These are phyloP conservation scores for Catocala nupta DNA, from an alignment of 2,888 invertebrate species.

Conservation along the genomic window DNA sequence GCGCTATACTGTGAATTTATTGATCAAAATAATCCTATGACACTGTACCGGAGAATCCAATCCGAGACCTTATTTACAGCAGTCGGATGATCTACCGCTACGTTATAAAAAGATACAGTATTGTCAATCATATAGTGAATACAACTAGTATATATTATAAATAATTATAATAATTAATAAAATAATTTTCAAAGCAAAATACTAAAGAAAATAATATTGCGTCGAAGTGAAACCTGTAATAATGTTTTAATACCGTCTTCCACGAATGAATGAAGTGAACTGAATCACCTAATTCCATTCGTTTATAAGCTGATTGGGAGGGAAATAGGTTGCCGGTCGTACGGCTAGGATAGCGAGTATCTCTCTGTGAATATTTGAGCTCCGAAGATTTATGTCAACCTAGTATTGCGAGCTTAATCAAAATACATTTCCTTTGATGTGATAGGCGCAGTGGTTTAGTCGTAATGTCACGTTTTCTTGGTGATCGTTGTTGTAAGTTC, in stretches of 20 bases:
- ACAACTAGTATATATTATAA: too few relatives aligned
- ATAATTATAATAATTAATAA: too few relatives aligned
- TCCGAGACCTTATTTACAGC: too few relatives aligned
- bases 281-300: slow-evolving; percentile 40
- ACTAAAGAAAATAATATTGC: neutral
- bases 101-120: too few relatives aligned
- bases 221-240: neutral
- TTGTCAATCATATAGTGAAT: too few relatives aligned
- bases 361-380: slow-evolving; percentile 18
- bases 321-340: slow-evolving; percentile 41
- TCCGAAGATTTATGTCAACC: slow-evolving; percentile 23
- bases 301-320: slow-evolving; percentile 46
- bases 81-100: too few relatives aligned
- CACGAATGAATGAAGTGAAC: slow-evolving; percentile 19
- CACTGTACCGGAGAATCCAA: too few relatives aligned
- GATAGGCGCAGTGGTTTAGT: too few relatives aligned
- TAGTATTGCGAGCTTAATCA: slow-evolving; percentile 18
- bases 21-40: too few relatives aligned
- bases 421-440: neutral
- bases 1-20: too few relatives aligned
- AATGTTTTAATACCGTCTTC: slow-evolving; percentile 8
- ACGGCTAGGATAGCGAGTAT: slow-evolving; percentile 20
- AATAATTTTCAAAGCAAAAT: neutral
- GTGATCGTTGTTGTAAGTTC: too few relatives aligned
- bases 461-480: too few relatives aligned